Base-by-base conservation (phyloP, 2,113 vertebrate genomes). In the Cephalophus harveyi region DNA sequence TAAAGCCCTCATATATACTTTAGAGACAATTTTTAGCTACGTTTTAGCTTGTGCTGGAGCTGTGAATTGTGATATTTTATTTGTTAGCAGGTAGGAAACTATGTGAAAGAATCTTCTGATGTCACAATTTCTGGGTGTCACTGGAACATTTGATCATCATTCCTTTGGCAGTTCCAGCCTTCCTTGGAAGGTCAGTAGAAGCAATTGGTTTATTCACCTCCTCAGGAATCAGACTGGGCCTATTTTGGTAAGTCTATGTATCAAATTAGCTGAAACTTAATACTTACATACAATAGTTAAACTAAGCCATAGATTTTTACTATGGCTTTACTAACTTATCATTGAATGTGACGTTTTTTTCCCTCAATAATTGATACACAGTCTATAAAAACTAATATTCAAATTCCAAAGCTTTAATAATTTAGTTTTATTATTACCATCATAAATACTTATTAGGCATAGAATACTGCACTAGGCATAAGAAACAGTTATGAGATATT, bases 41-140 rank as follows among this genome's bases (percentile, higher is more conserved):
- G 27, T 87, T 59, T 91, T 25, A 82, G 9, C 6, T 88, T 94
- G 86, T 89, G 40, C 57, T 92, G n/a, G 62, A 94, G 23, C n/a
- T 87, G 64, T 64, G 78, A 94, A 95, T 55, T 76, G 17, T 89
- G 52, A 84, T n/a, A 62, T 91, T 91, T 95, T 67, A 83, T 97
- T 97, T 59, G 88, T 97, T 46, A 93, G 67, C 97, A 98, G 95
- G 71, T 90, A 95, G 82, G 93, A 98, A 98, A 96, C 82, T 91
- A 96, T 98, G 97, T 97, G 64, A 98, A 97, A 97, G 97, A 98
- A 98, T 97, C 96, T 88, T 97, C 95, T 97, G 97, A 98, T 97
- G 97, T 98, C 97, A 98, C 95, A 98, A 95, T 98, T 92, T 96
- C 97, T 89, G 94, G 89, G 94, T 96, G 94, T 97, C 90, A 95